These are phyloP conservation scores for Malthinus seriepunctatus DNA, from an alignment of 2,888 invertebrate species.

Conservation along the genomic window DNA sequence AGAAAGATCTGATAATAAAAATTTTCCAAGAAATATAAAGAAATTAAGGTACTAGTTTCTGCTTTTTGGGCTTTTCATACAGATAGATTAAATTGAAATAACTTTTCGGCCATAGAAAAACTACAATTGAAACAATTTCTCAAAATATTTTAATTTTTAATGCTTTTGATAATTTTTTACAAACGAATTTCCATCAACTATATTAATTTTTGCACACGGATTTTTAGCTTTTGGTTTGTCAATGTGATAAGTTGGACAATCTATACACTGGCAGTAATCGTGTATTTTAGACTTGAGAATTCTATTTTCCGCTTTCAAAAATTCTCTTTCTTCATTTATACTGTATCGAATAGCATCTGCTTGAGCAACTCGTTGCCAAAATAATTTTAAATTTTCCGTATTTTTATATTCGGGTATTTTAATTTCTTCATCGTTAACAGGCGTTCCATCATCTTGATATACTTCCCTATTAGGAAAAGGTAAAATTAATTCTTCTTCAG, in stretches of 20 bases:
- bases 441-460: neutral
- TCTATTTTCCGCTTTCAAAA: constrained; percentile 45
- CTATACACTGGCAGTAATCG: constrained; percentile 40
- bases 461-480: constrained; percentile 40
- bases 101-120: no score
- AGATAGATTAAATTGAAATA: no score
- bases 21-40: no score
- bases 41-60: no score
- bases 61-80: no score
- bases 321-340: constrained; percentile 46
- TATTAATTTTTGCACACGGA: constrained; percentile 7
- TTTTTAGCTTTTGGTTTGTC: neutral
- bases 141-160: neutral
- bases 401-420: constrained; percentile 16
- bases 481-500: constrained; percentile 60
- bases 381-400: constrained; percentile 37
- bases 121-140: no score
- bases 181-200: constrained; percentile 23
- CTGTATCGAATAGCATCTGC: constrained; percentile 42
- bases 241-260: constrained; percentile 21
- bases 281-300: constrained; percentile 40
- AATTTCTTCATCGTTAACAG: constrained; percentile 8
- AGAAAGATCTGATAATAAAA: no score
- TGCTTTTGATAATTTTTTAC: constrained; percentile 20
- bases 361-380: constrained; percentile 48